phyloP scores from a whole-genome alignment of 2,888 invertebrate genomes.

The Pachydiplax longipennis region DNA sequence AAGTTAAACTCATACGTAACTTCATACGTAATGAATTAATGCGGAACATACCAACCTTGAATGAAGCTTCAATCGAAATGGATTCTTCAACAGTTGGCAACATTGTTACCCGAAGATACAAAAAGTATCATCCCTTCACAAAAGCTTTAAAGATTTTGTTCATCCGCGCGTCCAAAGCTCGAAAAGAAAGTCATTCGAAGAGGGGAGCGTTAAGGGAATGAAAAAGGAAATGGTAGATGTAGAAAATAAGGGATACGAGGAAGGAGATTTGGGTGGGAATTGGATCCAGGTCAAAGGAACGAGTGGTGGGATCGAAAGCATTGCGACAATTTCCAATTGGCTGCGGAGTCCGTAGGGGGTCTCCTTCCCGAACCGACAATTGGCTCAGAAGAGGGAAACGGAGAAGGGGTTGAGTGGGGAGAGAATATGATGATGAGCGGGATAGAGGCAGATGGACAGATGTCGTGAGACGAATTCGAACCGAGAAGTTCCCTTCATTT shows the following conservation, averaged over 20 bases:
- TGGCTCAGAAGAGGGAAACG: not conserved
- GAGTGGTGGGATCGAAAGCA: not conserved
- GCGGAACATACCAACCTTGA: too few relatives aligned
- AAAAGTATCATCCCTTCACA: too few relatives aligned
- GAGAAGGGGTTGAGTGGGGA: not conserved
- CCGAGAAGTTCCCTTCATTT: not conserved
- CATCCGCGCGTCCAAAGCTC: not conserved
- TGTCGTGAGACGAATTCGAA: not conserved
- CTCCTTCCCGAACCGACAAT: not conserved
- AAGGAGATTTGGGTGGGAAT: not conserved
- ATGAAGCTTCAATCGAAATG: too few relatives aligned
- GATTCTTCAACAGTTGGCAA: too few relatives aligned
- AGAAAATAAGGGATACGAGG: not conserved
- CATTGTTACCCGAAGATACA: too few relatives aligned
- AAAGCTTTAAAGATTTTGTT: too few relatives aligned
- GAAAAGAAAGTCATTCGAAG: not conserved
- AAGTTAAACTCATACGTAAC: too few relatives aligned
- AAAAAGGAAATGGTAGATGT: not conserved
- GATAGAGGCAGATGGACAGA: not conserved
- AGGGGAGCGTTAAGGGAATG: not conserved
- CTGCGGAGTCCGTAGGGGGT: constrained; percentile 32
- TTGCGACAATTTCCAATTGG: constrained; percentile 45
- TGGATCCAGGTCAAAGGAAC: not conserved
- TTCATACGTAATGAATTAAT: too few relatives aligned
- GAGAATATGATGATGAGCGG: not conserved